Evolutionary conservation across 2,888 invertebrate species (phyloP).

Genomic region (Patella caerulea): DNA sequence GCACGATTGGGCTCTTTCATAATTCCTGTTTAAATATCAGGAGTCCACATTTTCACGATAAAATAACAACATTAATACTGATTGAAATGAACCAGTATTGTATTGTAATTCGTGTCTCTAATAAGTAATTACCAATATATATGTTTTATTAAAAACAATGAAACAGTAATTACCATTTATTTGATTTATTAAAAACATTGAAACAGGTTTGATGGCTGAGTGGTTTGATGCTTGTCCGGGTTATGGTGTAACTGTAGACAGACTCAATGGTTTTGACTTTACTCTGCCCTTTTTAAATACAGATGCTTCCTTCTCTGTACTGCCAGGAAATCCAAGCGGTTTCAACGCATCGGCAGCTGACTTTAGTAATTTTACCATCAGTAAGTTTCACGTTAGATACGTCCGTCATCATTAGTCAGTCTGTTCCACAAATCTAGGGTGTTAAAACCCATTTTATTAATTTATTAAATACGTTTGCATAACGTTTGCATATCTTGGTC

Average conservation of each 20-base stretch:
- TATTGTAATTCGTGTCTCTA: neutral
- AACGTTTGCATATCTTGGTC: too few relatives aligned
- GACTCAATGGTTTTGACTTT: constrained; percentile 37
- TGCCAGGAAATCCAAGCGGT: constrained; percentile 34
- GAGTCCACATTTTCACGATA: neutral
- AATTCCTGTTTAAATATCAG: too few relatives aligned
- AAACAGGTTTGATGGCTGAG: constrained; percentile 41
- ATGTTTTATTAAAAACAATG: neutral
- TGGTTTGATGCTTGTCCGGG: constrained; percentile 45
- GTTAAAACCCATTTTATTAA: too few relatives aligned
- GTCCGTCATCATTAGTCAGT: too few relatives aligned
- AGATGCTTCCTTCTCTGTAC: constrained; percentile 35
- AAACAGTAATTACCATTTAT: constrained; percentile 22
- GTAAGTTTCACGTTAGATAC: constrained; percentile 18
- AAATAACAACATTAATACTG: too few relatives aligned
- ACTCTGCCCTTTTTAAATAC: constrained; percentile 30
- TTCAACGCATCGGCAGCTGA: constrained; percentile 33
- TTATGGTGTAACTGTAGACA: constrained; percentile 33
- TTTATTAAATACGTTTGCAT: too few relatives aligned
- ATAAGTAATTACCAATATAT: neutral
- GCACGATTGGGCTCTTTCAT: too few relatives aligned
- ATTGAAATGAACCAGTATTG: too few relatives aligned
- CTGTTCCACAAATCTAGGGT: too few relatives aligned
- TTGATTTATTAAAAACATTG: neutral
- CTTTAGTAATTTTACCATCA: constrained; percentile 25